Percentiles rank a stretch among this genome's conserved stretches.
These are phyloP conservation scores for Xiphophorus birchmanni DNA, from an alignment of 2,797 vertebrate genomes.

Conservation along the genomic window DNA sequence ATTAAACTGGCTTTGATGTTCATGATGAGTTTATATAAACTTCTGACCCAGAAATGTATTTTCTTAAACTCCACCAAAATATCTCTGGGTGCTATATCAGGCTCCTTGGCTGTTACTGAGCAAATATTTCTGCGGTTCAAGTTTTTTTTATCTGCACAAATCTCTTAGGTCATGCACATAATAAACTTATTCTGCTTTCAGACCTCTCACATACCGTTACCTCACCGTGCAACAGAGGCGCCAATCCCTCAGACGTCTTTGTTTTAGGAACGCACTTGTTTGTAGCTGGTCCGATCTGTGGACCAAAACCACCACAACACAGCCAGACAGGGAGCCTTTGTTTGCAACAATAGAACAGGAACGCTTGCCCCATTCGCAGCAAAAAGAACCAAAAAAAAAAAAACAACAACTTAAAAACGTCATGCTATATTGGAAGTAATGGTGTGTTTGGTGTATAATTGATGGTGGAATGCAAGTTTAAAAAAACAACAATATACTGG, in stretches of 20 bases:
- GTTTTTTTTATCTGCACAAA: slow-evolving; percentile 28
- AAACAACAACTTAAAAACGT: slow-evolving; percentile 50
- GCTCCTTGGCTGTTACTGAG: not conserved
- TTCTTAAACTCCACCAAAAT: slow-evolving; percentile 8
- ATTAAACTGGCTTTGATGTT: not conserved
- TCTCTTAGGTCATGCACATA: slow-evolving; percentile 13
- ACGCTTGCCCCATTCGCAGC: slow-evolving; percentile 37
- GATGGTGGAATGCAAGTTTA: slow-evolving; percentile 60
- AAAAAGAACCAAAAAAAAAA: slow-evolving; percentile 5
- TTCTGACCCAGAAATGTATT: not conserved
- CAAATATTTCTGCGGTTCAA: slow-evolving; percentile 9
- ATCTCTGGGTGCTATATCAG: not conserved
- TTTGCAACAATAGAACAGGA: slow-evolving; percentile 47
- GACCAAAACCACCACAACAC: slow-evolving; percentile 51
- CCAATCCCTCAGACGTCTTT: slow-evolving; percentile 42
- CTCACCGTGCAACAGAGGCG: slow-evolving; percentile 33
- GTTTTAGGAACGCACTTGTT: slow-evolving; percentile 32
- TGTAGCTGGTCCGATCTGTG: slow-evolving; percentile 47
- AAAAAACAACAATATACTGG: slow-evolving; percentile 27
- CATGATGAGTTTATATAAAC: not conserved
- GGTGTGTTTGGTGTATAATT: slow-evolving; percentile 45
- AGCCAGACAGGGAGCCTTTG: slow-evolving; percentile 55
- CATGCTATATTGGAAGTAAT: slow-evolving; percentile 48
- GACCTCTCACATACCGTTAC: slow-evolving; percentile 43
- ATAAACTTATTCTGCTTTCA: slow-evolving; percentile 23